These are phyloP conservation scores for Petrocephalus zakoni DNA, from an alignment of 2,113 vertebrate genomes.

Conservation along the genomic window DNA sequence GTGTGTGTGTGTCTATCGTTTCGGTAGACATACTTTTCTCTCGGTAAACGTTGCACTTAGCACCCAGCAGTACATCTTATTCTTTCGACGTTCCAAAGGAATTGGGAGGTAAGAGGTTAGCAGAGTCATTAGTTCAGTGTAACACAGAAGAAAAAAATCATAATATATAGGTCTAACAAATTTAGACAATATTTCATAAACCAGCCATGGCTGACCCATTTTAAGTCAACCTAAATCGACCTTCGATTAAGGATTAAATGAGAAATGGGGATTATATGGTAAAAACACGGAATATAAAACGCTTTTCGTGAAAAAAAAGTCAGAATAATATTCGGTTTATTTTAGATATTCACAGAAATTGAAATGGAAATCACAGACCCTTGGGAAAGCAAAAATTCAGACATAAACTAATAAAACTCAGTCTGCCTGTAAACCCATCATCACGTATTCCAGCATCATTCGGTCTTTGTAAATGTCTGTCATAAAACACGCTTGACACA, in stretches of 20 bases:
- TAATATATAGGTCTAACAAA: neutral
- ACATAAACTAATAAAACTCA: slow-evolving; percentile 57
- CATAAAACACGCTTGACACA: neutral
- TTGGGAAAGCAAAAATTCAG: slow-evolving; percentile 36
- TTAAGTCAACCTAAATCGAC: neutral
- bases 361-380: slow-evolving; percentile 26
- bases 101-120: slow-evolving; percentile 73
- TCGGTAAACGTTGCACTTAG: neutral
- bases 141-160: slow-evolving; percentile 33
- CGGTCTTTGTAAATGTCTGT: neutral
- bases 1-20: neutral
- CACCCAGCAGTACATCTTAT: slow-evolving; percentile 42
- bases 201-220: neutral
- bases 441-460: neutral
- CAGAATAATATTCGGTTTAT: slow-evolving; percentile 50
- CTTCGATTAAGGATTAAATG: too few species aligned
- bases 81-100: slow-evolving; percentile 74
- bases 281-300: neutral
- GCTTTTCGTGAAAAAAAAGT: neutral
- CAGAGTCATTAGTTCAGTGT: slow-evolving; percentile 34
- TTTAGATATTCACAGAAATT: slow-evolving; percentile 58
- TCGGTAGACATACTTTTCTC: neutral
- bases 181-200: neutral
- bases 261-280: neutral
- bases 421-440: slow-evolving; percentile 33